Base-by-base conservation (phyloP, 2,888 invertebrate species). In the Noctua janthina region DNA sequence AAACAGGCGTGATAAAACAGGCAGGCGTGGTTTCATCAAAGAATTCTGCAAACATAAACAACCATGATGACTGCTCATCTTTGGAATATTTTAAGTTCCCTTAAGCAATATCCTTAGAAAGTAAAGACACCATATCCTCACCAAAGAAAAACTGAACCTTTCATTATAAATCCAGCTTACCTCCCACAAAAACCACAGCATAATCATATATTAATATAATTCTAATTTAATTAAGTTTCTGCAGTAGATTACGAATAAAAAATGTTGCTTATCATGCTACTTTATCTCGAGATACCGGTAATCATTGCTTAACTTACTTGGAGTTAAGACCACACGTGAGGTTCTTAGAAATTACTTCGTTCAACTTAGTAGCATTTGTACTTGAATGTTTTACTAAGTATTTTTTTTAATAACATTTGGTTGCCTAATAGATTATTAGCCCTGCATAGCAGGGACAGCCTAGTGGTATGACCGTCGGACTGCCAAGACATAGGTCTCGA, bases 241-340 rank as follows among this genome's bases (percentile, higher is more conserved):
- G 39, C 43, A 76, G 76, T 51, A 59, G 29, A 76, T 86, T 72
- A 76, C 35, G 62, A 67, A 64, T 66, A 83, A 83, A 83, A 83
- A 79, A 79, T 77, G 74, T 83, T 72, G 74, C 79, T 80, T 86
- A 83, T 86, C 80, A 77, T 77, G 74, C 49, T 51, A 56, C 13
- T 73, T 85, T 72, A 86, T 77, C 84, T 78, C 11, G 15, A 69
- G 54, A 72, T 86, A 79, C 83, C 69, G 43, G 83, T 77, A 75
- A 86, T 75, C 74, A 73, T 86, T 86, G 80, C 85, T 77, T 69
- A 39, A 20, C 68, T 35, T 35, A 62, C 64, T 35, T 17, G 64
- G 35, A 64, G 70, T 23, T 70, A 59, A 83, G 85, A 83, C 85
- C 85, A 86, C 85, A 85, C 85, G 72, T 77, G 86, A 67, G 72